Conservation (phyloP, 2,113 vertebrate genomes). For the Tupaia chinensis region DNA sequence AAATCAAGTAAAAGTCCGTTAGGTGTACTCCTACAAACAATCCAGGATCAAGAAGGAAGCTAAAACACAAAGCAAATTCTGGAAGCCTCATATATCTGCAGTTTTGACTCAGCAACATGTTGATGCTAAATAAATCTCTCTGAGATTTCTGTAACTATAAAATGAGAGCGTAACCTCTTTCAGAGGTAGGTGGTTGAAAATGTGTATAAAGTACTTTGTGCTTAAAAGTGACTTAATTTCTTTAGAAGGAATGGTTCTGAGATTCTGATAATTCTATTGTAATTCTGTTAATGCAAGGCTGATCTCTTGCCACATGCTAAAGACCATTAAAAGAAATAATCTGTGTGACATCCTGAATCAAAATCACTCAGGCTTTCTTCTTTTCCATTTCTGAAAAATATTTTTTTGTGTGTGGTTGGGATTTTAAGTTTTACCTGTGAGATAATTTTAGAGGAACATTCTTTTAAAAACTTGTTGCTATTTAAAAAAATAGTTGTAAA, state of each 20-base stretch:
- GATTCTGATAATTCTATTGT: background rate
- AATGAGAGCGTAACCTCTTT: background rate
- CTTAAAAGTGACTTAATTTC: background rate
- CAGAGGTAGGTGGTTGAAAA: background rate
- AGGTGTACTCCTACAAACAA: conserved; percentile 20
- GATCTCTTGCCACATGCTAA: background rate
- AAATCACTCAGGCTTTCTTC: background rate
- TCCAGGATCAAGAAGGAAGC: conserved; percentile 47
- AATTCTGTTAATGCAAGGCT: background rate
- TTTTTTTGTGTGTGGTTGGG: background rate
- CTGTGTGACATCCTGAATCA: background rate
- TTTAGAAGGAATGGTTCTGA: background rate
- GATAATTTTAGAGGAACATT: background rate
- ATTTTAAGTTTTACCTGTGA: background rate
- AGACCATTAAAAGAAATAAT: background rate
- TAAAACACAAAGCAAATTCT: conserved; percentile 43
- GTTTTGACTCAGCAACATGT: background rate
- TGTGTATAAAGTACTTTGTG: background rate
- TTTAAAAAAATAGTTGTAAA: background rate
- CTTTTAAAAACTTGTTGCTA: background rate
- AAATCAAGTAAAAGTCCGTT: conserved; percentile 62
- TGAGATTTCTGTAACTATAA: background rate
- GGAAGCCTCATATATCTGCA: background rate
- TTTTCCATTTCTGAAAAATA: background rate
- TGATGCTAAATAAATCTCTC: background rate